Conservation (phyloP, 2,888 invertebrate genomes). For the Phyto melanocephala region DNA sequence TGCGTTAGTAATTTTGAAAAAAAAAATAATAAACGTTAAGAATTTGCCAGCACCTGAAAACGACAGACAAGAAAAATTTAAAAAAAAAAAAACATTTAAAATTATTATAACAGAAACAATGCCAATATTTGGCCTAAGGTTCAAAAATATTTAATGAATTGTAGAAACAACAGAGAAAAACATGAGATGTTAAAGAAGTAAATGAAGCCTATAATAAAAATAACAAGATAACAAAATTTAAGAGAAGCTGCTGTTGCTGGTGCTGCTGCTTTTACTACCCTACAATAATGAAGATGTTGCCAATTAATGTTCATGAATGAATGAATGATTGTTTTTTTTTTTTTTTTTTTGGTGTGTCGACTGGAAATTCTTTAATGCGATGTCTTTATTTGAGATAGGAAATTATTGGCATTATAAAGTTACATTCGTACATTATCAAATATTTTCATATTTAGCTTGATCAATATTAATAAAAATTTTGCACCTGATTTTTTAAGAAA, state of each 20-base stretch:
- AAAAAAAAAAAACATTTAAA: constrained; percentile 24
- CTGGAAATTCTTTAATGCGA: constrained; percentile 9
- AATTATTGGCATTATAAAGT: constrained; percentile 53
- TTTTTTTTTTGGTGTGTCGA: not conserved
- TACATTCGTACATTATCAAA: constrained; percentile 38
- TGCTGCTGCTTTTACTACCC: not conserved
- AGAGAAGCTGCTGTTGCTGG: not conserved
- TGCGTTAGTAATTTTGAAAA: constrained; percentile 56
- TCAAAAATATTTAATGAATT: constrained; percentile 46
- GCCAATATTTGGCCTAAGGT: constrained; percentile 42
- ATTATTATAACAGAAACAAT: constrained; percentile 39
- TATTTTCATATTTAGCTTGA: constrained; percentile 28
- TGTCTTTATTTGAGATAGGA: constrained; percentile 52
- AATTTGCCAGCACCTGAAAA: constrained; percentile 36
- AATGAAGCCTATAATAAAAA: constrained; percentile 25
- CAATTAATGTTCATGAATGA: constrained; percentile 47
- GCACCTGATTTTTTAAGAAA: constrained; percentile 50
- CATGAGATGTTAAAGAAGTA: constrained; percentile 46
- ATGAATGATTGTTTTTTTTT: constrained; percentile 28
- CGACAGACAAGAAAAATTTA: not conserved
- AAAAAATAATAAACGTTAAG: not conserved
- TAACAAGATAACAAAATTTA: not conserved
- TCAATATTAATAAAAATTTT: constrained; percentile 41
- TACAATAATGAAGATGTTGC: constrained; percentile 48
- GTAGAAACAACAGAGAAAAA: constrained; percentile 52